These are phyloP conservation scores for Poeciliopsis paucimaculata DNA, from an alignment of 2,797 vertebrate genomes.

Conservation along the genomic window DNA sequence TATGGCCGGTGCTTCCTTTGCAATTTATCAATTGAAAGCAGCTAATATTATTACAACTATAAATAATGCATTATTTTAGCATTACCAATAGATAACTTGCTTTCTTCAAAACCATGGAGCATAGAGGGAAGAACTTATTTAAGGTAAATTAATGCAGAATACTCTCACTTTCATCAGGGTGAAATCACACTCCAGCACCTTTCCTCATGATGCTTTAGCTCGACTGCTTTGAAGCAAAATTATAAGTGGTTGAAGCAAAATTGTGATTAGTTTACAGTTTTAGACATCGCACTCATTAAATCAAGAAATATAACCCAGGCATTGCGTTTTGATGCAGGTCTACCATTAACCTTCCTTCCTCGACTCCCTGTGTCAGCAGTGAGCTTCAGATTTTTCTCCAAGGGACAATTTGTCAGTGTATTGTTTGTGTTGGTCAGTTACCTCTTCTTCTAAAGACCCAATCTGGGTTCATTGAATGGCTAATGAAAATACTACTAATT, in stretches of 20 bases:
- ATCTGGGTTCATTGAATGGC: background rate
- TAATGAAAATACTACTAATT: background rate
- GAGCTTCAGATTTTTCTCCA: background rate
- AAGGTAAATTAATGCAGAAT: background rate
- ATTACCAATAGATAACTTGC: background rate
- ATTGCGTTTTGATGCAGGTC: background rate
- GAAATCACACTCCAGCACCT: background rate
- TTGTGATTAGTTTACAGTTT: background rate
- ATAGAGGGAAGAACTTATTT: background rate
- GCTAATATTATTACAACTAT: background rate
- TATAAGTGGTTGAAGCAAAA: background rate
- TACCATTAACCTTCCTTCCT: background rate
- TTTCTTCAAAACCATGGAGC: background rate
- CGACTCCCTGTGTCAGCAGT: background rate
- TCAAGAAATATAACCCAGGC: background rate
- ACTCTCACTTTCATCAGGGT: background rate
- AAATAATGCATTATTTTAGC: background rate
- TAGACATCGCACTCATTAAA: background rate
- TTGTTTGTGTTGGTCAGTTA: background rate
- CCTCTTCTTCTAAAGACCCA: background rate
- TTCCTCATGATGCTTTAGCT: background rate
- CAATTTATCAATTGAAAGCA: slow-evolving; percentile 1
- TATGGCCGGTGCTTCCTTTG: background rate
- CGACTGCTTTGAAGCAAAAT: background rate
- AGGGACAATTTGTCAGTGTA: background rate